These are phyloP conservation scores for Bombus vancouverensis DNA, from an alignment of 1,140 invertebrate species.

Conservation along the genomic window DNA sequence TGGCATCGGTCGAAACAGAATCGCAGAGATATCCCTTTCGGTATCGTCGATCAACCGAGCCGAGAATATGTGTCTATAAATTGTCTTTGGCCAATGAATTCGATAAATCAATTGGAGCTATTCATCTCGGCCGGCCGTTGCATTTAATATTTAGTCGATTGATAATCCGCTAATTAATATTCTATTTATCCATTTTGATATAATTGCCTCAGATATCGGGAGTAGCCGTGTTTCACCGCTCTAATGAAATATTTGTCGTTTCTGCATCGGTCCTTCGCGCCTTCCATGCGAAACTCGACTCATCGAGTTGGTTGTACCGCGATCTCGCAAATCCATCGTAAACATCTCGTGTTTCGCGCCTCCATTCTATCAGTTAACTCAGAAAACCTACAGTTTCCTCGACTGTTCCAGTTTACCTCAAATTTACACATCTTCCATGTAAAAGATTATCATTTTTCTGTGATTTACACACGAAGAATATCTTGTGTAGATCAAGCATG, in stretches of 20 bases:
- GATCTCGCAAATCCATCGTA: neutral
- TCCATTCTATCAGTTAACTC: neutral
- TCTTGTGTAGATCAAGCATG: too few species aligned
- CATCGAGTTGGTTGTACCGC: neutral
- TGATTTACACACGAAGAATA: too few species aligned
- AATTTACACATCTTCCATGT: neutral
- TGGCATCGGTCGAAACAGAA: slow-evolving; percentile 11
- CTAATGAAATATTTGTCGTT: slow-evolving; percentile 51
- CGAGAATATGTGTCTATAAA: slow-evolving; percentile 28
- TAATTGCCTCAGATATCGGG: slow-evolving; percentile 61
- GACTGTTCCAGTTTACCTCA: too few species aligned
- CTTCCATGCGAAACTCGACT: neutral
- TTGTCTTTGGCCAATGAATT: slow-evolving; percentile 27
- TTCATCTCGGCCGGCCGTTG: slow-evolving; percentile 46
- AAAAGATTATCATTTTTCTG: neutral
- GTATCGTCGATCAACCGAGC: slow-evolving; percentile 4
- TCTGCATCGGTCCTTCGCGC: slow-evolving; percentile 3
- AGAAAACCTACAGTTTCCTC: neutral
- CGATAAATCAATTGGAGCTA: slow-evolving; percentile 53
- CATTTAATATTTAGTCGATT: slow-evolving; percentile 66
- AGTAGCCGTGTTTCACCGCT: slow-evolving; percentile 38
- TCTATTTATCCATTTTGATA: slow-evolving; percentile 66
- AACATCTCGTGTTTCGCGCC: neutral
- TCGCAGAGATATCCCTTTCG: slow-evolving; percentile 36
- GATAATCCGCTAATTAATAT: slow-evolving; percentile 68